Percentiles rank a stretch among this genome's conserved stretches.
Conservation (phyloP, 2,888 invertebrate species). For the Drosophila yooni region DNA sequence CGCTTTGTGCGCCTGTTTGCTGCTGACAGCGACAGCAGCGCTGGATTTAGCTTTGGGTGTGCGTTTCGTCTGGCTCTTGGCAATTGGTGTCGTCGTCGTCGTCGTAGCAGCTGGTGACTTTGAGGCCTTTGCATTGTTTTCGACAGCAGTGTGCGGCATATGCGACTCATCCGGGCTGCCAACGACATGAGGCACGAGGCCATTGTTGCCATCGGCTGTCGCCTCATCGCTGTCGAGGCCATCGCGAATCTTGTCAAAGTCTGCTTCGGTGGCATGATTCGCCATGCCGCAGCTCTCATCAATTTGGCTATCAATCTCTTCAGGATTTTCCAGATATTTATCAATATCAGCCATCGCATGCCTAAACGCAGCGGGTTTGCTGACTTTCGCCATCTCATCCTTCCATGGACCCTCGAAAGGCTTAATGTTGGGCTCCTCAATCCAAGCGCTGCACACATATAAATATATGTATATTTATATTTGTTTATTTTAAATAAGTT, state of each 20-base stretch:
- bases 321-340: constrained; percentile 90
- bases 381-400: constrained; percentile 90
- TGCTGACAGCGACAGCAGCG: constrained; percentile 67
- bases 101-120: constrained; percentile 34
- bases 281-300: constrained; percentile 75
- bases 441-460: constrained; percentile 90
- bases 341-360: constrained; percentile 93
- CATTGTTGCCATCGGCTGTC: constrained; percentile 59
- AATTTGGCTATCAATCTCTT: constrained; percentile 83
- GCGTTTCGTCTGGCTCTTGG: constrained; percentile 70
- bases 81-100: constrained; percentile 43
- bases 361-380: constrained; percentile 91
- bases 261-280: constrained; percentile 87
- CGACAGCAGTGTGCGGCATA: constrained; percentile 1
- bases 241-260: constrained; percentile 90
- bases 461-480: not conserved
- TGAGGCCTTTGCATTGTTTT: constrained; percentile 61
- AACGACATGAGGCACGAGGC: constrained; percentile 69
- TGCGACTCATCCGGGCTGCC: constrained; percentile 71
- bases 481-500: not conserved
- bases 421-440: constrained; percentile 93
- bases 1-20: constrained; percentile 66
- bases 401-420: constrained; percentile 91
- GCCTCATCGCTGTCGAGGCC: constrained; percentile 83
- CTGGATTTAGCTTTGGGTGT: constrained; percentile 81